Percentiles rank a stretch among this genome's conserved stretches.
These are phyloP conservation scores for Cyphomyrmex costatus DNA, from an alignment of 1,140 invertebrate species.

Conservation along the genomic window DNA sequence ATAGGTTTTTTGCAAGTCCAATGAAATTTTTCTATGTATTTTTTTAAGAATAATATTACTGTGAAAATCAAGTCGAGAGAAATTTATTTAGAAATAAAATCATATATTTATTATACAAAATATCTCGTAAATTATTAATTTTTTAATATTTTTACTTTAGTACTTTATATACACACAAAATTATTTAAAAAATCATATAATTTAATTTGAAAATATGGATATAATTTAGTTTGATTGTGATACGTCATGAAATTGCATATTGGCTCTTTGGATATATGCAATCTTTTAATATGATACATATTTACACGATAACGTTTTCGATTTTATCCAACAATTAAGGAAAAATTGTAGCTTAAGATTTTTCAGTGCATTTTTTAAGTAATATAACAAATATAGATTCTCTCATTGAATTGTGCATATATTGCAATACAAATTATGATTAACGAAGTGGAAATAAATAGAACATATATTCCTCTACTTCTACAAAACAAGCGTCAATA, in stretches of 20 bases:
- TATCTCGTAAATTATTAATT: too few relatives aligned
- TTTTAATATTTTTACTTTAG: too few relatives aligned
- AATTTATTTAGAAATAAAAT: neutral
- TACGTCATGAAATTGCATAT: conserved; percentile 36
- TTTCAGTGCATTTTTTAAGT: neutral
- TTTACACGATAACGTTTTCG: conserved; percentile 17
- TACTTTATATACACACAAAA: neutral
- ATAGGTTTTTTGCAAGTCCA: too few relatives aligned
- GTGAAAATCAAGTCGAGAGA: neutral
- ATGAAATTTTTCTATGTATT: too few relatives aligned
- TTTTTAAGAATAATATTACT: neutral
- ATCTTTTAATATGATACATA: conserved; percentile 69
- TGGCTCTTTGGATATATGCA: conserved; percentile 18
- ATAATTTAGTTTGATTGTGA: conserved; percentile 55
- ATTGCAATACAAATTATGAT: neutral
- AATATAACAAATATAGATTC: conserved; percentile 22
- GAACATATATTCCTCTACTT: conserved; percentile 8
- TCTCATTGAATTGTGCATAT: neutral
- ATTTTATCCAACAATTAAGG: conserved; percentile 34
- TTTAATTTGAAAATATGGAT: neutral
- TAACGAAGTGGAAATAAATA: conserved; percentile 31
- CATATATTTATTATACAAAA: neutral
- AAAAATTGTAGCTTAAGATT: neutral
- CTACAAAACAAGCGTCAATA: neutral
- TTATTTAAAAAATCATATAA: too few relatives aligned